Conservation (phyloP, 2,888 invertebrate species). For the Diarsia rubi region DNA sequence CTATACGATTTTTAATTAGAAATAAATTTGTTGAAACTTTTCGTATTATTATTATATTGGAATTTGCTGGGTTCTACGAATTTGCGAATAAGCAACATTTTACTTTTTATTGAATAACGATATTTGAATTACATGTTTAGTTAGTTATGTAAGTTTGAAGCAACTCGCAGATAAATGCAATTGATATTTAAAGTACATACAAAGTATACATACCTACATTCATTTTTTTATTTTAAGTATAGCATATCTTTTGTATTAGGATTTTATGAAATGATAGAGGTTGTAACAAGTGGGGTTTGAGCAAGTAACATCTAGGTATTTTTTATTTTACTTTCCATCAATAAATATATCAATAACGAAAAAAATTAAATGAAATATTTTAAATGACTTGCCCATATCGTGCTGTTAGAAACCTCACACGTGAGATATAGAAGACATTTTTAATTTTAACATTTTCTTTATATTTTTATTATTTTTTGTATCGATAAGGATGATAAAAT, state of each 20-base stretch:
- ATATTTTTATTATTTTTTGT: slow-evolving; percentile 45
- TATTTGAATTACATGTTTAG: slow-evolving; percentile 47
- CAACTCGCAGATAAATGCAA: slow-evolving; percentile 61
- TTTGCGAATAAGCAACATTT: slow-evolving; percentile 59
- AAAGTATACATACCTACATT: slow-evolving; percentile 59
- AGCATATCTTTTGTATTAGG: slow-evolving; percentile 56
- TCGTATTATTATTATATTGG: slow-evolving; percentile 55
- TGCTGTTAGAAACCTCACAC: slow-evolving; percentile 32
- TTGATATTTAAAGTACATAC: slow-evolving; percentile 68
- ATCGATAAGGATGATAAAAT: slow-evolving; percentile 52
- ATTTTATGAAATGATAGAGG: slow-evolving; percentile 45
- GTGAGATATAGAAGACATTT: slow-evolving; percentile 61
- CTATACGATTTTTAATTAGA: slow-evolving; percentile 63
- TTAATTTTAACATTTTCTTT: slow-evolving; percentile 50
- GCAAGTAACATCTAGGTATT: slow-evolving; percentile 42
- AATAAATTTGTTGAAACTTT: slow-evolving; percentile 61
- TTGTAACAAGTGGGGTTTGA: slow-evolving; percentile 40
- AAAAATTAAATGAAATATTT: background rate
- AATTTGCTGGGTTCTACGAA: slow-evolving; percentile 58
- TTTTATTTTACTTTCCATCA: slow-evolving; percentile 34
- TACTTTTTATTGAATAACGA: slow-evolving; percentile 50
- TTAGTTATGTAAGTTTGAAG: slow-evolving; percentile 50
- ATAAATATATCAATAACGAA: slow-evolving; percentile 19
- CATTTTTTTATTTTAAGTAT: slow-evolving; percentile 57
- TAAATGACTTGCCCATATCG: slow-evolving; percentile 50